Evolutionary conservation across 2,113 vertebrate species (phyloP).

Genomic region (Xenotilapia leptura): DNA sequence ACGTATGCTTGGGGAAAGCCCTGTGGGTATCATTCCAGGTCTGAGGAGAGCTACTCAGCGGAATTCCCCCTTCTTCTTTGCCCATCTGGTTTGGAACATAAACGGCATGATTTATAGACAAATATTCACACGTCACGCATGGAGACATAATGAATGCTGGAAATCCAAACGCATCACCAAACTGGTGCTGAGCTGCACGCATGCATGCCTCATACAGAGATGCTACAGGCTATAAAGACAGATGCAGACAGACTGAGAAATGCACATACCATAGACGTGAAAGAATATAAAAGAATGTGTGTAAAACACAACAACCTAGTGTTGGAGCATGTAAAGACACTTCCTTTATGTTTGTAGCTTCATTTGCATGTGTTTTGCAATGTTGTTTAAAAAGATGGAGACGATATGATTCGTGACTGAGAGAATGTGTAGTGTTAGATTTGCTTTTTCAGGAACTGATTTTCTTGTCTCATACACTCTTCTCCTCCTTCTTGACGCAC

Average conservation of each 20-base stretch:
- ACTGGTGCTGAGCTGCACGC: background rate
- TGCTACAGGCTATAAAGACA: background rate
- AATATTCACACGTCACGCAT: background rate
- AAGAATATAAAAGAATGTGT: background rate
- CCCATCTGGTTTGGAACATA: constrained; percentile 22
- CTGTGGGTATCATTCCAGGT: background rate
- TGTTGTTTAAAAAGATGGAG: background rate
- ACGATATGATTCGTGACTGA: background rate
- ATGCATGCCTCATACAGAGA: background rate
- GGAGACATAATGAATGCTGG: background rate
- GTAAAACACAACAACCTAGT: background rate
- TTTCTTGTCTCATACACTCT: background rate
- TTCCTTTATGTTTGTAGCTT: background rate
- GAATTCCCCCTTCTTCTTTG: constrained; percentile 29
- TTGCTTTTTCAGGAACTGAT: background rate
- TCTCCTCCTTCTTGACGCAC: background rate
- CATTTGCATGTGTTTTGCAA: background rate
- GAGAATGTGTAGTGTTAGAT: background rate
- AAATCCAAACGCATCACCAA: background rate
- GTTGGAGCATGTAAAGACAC: background rate
- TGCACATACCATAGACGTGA: background rate
- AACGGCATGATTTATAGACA: background rate
- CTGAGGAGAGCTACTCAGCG: background rate
- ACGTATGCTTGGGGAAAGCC: background rate
- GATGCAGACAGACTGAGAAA: background rate